Base-by-base conservation (phyloP, 1,140 invertebrate genomes). In the Proales similis region DNA sequence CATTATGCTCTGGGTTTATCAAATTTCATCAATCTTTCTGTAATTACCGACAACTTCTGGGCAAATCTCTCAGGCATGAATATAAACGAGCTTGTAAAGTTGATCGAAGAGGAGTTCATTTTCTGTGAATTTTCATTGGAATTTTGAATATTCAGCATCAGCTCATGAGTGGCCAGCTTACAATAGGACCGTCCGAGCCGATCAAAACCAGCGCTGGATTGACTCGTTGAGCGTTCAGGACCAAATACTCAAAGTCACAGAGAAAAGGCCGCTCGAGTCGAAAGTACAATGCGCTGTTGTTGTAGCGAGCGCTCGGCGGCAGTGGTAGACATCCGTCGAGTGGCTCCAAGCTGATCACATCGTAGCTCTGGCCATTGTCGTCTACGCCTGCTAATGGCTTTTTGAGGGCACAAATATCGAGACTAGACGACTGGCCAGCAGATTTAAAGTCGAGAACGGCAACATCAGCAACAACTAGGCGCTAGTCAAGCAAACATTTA, bases 11-110 rank as follows among this genome's bases (percentile, higher is more conserved):
- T n/a, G n/a, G n/a, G n/a, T n/a, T n/a, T 9, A 27, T 57, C 33
- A 30, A 42, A 42, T 57, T 42, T 2, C n/a, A 20, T 42, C 11
- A n/a, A 29, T 9, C 20, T 2, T 24, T 9, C 20, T 42, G 30
- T 42, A 57, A 57, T 7, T 11, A 9, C n/a, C 4, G 51, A 42
- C 3, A 57, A 24, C 24, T 57, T 57, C 30, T 39, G 22, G 29
- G 51, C 51, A 42, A 57, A 57, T 26, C 45, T 42, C 39, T 57
- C 22, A 39, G 51, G 26, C 51, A 57, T 57, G 45, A 57, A 57
- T 24, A 42, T 29, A 12, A 42, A 57, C 9, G 51, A 26, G 0
- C 12, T 42, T 6, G 51, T 57, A 26, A 57, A 42, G 45, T 57
- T 57, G 5, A 42, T 42, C 17, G 45, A 20, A 3, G 51, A 42